These are phyloP conservation scores for Oncorhynchus tshawytscha DNA, from an alignment of 2,113 vertebrate species.

Conservation along the genomic window DNA sequence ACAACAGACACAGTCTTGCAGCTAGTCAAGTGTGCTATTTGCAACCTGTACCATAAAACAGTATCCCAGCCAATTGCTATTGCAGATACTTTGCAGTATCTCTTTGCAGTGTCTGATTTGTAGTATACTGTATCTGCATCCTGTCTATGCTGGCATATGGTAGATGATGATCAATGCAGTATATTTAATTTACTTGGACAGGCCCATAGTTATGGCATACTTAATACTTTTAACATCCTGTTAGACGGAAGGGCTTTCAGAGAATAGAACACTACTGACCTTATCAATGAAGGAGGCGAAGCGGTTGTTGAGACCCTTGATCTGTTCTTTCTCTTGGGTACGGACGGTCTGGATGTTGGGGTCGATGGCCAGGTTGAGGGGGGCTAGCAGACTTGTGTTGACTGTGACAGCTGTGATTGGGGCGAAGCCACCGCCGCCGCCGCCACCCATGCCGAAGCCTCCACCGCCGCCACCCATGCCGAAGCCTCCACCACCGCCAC, in stretches of 20 bases:
- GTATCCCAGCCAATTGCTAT: too few species aligned
- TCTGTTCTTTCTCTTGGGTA: slow-evolving; percentile 88
- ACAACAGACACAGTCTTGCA: neutral
- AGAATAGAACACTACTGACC: slow-evolving; percentile 67
- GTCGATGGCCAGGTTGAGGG: slow-evolving; percentile 83
- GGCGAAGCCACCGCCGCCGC: slow-evolving; percentile 34
- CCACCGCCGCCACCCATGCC: neutral
- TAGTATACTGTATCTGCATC: too few species aligned
- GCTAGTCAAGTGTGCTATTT: too few species aligned
- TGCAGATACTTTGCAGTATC: too few species aligned
- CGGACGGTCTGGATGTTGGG: slow-evolving; percentile 82
- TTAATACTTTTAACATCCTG: too few species aligned
- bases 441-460: slow-evolving; percentile 31
- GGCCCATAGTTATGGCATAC: too few species aligned
- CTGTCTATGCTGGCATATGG: too few species aligned
- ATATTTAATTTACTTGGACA: too few species aligned
- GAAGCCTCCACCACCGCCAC: slow-evolving; percentile 61
- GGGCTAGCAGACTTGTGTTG: slow-evolving; percentile 81
- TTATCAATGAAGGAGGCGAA: slow-evolving; percentile 86
- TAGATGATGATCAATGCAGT: too few species aligned
- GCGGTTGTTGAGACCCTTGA: slow-evolving; percentile 88
- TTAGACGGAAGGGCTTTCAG: too few species aligned
- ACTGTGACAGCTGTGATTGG: slow-evolving; percentile 80
- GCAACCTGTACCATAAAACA: too few species aligned
- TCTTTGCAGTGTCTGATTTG: too few species aligned